Percentiles rank a stretch among this genome's conserved stretches.
Conservation (phyloP, 2,113 vertebrate species). For the Vidua macroura region DNA sequence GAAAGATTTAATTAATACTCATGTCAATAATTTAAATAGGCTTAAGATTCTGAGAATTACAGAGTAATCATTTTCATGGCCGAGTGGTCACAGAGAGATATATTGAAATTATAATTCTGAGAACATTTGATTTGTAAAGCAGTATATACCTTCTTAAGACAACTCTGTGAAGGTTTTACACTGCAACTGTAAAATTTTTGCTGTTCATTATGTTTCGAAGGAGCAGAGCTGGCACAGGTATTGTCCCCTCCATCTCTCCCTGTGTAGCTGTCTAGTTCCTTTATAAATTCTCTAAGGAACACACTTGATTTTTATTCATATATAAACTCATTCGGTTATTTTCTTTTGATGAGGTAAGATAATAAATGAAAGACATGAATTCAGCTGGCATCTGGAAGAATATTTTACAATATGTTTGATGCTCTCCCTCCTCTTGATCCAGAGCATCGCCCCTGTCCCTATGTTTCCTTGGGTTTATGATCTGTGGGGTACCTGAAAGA, state of each 20-base stretch:
- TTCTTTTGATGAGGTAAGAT: not conserved
- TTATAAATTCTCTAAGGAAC: not conserved
- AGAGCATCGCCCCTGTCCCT: rapidly evolving
- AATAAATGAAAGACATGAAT: not conserved
- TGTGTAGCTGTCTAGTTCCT: not conserved
- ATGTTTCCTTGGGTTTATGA: not conserved
- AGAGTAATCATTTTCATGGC: not conserved
- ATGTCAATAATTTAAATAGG: conserved; percentile 3
- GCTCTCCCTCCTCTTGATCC: not conserved
- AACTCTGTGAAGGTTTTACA: not conserved
- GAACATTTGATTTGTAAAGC: not conserved
- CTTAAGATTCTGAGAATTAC: not conserved
- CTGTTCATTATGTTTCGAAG: not conserved
- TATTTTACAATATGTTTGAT: not conserved
- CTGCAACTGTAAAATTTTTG: not conserved
- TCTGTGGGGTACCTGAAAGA: not conserved
- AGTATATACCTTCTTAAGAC: not conserved
- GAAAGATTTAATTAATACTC: conserved; percentile 10
- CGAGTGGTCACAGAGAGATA: not conserved
- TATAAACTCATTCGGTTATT: not conserved
- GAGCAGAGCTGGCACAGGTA: not conserved
- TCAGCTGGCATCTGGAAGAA: not conserved
- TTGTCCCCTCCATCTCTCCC: not conserved
- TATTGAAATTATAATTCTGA: not conserved
- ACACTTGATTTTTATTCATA: not conserved